These are phyloP conservation scores for Anodontia alba DNA, from an alignment of 2,888 invertebrate species.

Conservation along the genomic window DNA sequence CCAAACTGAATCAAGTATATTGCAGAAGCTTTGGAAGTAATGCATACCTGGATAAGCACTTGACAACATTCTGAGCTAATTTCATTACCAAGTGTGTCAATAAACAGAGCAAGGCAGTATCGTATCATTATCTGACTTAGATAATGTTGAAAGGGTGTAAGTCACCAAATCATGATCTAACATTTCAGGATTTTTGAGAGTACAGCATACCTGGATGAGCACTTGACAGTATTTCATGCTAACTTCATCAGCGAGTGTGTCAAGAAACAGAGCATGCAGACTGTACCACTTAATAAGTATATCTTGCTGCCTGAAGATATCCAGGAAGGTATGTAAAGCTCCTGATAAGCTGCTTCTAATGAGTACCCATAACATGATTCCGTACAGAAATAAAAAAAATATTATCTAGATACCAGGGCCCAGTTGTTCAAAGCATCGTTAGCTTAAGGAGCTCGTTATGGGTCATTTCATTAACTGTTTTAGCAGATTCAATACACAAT, in stretches of 20 bases:
- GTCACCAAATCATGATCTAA: neutral
- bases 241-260: slow-evolving; percentile 67
- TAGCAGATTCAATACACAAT: too few species aligned
- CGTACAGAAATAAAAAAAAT: too few species aligned
- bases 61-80: neutral
- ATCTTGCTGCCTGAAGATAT: slow-evolving; percentile 71
- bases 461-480: too few species aligned
- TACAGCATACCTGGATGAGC: slow-evolving; percentile 68
- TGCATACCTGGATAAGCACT: neutral
- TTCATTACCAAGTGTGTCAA: too few species aligned
- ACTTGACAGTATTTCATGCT: slow-evolving; percentile 72
- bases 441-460: too few species aligned
- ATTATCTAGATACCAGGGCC: too few species aligned
- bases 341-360: too few species aligned
- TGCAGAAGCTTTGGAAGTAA: too few species aligned
- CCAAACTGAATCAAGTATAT: neutral
- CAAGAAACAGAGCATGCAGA: slow-evolving; percentile 36
- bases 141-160: neutral
- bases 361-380: too few species aligned
- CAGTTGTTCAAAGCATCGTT: too few species aligned
- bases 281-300: slow-evolving; percentile 66
- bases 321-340: slow-evolving; percentile 70
- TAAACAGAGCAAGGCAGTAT: too few species aligned
- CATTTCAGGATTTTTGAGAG: slow-evolving; percentile 69
- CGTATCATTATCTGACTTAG: neutral